Evolutionary conservation across 92 coral and sea anemone species (phyloP).

Genomic region (Metridium senile): DNA sequence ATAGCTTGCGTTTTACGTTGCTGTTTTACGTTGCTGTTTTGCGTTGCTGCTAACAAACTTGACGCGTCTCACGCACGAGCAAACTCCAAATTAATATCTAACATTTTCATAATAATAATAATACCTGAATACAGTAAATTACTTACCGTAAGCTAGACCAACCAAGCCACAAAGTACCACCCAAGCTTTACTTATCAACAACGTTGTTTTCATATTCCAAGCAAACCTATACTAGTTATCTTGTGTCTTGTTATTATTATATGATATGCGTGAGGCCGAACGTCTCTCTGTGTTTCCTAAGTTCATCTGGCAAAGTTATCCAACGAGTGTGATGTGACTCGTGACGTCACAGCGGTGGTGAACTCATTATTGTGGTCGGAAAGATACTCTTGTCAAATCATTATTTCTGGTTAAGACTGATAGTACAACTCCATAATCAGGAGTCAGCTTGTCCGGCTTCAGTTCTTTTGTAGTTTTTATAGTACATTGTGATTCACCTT

Average conservation of each 20-base stretch:
- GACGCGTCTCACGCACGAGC: too few relatives aligned
- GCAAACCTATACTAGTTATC: background rate
- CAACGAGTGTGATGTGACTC: background rate
- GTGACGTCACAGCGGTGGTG: background rate
- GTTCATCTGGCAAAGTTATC: background rate
- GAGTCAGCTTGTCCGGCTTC: background rate
- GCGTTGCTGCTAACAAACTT: too few relatives aligned
- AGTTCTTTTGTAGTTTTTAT: background rate
- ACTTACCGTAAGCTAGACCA: conserved; percentile 5
- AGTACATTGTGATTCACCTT: background rate
- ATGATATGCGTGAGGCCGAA: background rate
- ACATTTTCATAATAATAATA: too few relatives aligned
- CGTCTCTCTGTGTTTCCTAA: background rate
- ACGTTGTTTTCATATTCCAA: conserved; percentile 4
- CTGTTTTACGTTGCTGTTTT: too few relatives aligned
- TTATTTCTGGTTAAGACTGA: background rate
- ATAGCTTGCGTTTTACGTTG: too few relatives aligned
- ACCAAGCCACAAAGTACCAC: background rate
- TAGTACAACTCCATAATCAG: background rate
- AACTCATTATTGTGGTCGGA: conserved; percentile 7
- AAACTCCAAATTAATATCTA: background rate
- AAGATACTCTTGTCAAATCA: background rate
- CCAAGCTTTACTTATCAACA: background rate
- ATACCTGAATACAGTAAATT: too few relatives aligned
- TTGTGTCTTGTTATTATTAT: background rate